Base-by-base conservation (phyloP, 2,888 invertebrate genomes). In the Gymnoscelis rufifasciata region DNA sequence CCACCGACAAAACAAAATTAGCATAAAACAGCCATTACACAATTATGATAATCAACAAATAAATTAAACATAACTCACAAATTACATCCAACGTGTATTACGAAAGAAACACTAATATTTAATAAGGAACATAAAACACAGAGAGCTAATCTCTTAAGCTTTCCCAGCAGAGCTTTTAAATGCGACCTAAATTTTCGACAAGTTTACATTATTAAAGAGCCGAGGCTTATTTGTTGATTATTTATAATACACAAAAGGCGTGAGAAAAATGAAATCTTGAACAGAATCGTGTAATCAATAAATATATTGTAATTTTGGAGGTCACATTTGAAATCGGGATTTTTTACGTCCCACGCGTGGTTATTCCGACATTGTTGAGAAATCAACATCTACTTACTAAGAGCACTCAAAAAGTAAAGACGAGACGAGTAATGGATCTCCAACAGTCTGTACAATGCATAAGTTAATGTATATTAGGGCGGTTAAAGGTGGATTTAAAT, bases 291-390 rank as follows among this genome's bases (percentile, higher is more conserved):
- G 39, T 46, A 37, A 49, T 54, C 52, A 49, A 42, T 50, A 50
- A 41, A 51, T 51, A 47, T 49, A 50, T 30, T 38, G 42, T 51
- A 38, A 50, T 56, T 53, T 54, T 48, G 48, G 47, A 52, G 54
- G 54, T 35, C 43, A 44, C 45, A 51, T 47, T 51, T 46, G 30
- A 35, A 49, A 47, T 43, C 47, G 35, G 46, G 50, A 54, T 50
- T 52, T 51, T 46, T 38, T 41, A 24, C 14, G 41, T 39, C 54
- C 50, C 38, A 54, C 51, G 41, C 51, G 12, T 15, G 23, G 15
- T 39, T 43, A 49, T 43, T 42, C 48, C 46, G 27, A 38, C 35
- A 43, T 24, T 36, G 51, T 52, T 56, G 48, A 31, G 56, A 42
- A 51, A 51, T 43, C 26, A 12, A 38, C 41, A 44, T 19, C 26